Percentiles rank a stretch among this genome's conserved stretches.
Conservation (phyloP, 2,888 invertebrate genomes). For the Adela reaumurella region DNA sequence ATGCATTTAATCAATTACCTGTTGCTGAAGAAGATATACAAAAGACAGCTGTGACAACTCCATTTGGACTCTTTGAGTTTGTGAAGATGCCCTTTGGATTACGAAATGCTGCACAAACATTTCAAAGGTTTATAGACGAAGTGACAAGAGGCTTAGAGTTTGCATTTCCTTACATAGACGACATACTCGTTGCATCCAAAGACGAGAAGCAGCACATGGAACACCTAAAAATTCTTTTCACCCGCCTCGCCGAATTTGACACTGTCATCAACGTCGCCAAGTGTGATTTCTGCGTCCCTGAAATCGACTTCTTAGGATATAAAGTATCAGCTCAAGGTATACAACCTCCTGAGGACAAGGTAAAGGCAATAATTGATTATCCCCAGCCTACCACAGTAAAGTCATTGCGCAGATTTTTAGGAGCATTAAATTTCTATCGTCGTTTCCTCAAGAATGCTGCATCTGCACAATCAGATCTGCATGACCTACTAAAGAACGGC, state of each 20-base stretch:
- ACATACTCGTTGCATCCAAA: constrained; percentile 2
- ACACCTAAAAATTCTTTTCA: background rate
- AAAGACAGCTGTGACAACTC: constrained; percentile 17
- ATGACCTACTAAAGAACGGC: too few relatives aligned
- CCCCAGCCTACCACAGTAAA: too few relatives aligned
- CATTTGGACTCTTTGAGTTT: constrained; percentile 16
- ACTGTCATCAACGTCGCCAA: constrained; percentile 1
- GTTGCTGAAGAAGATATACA: too few relatives aligned
- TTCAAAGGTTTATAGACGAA: background rate
- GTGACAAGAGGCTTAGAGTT: background rate
- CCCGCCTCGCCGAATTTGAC: background rate
- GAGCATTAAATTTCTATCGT: too few relatives aligned
- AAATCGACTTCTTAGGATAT: constrained; percentile 3
- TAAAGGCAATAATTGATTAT: background rate
- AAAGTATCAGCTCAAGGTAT: constrained; percentile 1
- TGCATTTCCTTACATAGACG: constrained; percentile 3
- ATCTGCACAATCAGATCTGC: too few relatives aligned
- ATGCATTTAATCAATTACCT: too few relatives aligned
- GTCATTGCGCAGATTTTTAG: too few relatives aligned
- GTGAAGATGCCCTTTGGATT: background rate
- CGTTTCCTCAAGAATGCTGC: too few relatives aligned
- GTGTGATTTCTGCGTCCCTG: background rate
- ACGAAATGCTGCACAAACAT: constrained; percentile 1
- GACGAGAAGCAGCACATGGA: background rate
- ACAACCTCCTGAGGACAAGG: background rate